phyloP scores from a whole-genome alignment of 2,888 invertebrate species.

The Nemotelus pantherinus region DNA sequence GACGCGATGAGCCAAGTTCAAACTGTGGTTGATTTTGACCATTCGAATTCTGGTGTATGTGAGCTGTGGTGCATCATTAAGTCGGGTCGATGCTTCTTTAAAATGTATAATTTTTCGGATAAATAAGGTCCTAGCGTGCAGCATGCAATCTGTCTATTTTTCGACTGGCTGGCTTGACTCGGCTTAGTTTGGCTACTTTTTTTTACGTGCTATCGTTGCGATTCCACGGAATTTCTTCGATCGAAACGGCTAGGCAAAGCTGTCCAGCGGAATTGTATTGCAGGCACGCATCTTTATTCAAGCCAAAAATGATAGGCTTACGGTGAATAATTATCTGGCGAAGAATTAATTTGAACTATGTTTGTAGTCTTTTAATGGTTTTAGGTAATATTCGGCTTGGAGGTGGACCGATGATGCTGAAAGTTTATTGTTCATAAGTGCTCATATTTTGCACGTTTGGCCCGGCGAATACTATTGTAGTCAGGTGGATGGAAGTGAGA shows the following conservation, averaged over 20 bases:
- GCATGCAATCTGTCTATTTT: constrained; percentile 34
- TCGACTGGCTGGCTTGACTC: neutral
- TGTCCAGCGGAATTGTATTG: constrained; percentile 12
- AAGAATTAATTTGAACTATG: constrained; percentile 11
- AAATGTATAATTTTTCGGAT: constrained; percentile 32
- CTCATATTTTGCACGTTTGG: neutral
- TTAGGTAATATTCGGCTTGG: neutral
- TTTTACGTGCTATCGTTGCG: neutral
- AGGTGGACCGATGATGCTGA: constrained; percentile 8
- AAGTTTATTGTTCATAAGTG: neutral
- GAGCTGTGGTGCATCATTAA: constrained; percentile 5
- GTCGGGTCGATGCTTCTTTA: constrained; percentile 35
- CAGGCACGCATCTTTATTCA: neutral
- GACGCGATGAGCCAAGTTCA: neutral
- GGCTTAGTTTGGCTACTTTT: too few species aligned
- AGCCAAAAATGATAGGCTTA: constrained; percentile 10
- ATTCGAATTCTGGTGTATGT: neutral
- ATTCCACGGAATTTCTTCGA: constrained; percentile 8
- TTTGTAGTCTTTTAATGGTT: too few species aligned
- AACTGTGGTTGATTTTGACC: neutral
- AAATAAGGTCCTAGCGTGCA: constrained; percentile 40
- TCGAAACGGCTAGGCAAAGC: constrained; percentile 10
- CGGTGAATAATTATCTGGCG: constrained; percentile 1
- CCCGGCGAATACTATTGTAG: neutral
- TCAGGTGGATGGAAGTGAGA: constrained; percentile 3